Evolutionary conservation across 2,888 invertebrate genomes (phyloP).

Genomic region (Conchocele bisecta): DNA sequence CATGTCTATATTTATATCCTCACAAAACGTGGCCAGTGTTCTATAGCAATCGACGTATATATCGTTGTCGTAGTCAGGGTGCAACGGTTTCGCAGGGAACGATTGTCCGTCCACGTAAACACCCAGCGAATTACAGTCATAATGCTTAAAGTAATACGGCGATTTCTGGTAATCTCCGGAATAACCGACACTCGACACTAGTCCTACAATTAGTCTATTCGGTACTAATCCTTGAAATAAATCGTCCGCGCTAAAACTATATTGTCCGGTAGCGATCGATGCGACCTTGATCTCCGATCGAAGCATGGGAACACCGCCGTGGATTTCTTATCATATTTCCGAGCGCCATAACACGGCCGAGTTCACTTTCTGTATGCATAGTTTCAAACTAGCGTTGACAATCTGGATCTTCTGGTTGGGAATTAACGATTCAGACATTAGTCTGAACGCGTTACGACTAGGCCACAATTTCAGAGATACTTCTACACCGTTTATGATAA

Average conservation of each 20-base stretch:
- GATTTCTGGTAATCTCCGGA: slow-evolving; percentile 22
- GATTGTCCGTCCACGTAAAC: slow-evolving; percentile 24
- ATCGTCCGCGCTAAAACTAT: slow-evolving; percentile 28
- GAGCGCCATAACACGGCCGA: slow-evolving; percentile 34
- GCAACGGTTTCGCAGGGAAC: slow-evolving; percentile 18
- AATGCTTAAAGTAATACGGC: slow-evolving; percentile 36
- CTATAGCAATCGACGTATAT: slow-evolving; percentile 23
- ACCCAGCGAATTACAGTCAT: slow-evolving; percentile 28
- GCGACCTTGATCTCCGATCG: slow-evolving; percentile 29
- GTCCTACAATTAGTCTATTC: slow-evolving; percentile 11
- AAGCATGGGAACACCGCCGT: slow-evolving; percentile 42
- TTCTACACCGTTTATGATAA: no score
- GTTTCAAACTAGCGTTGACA: slow-evolving; percentile 35
- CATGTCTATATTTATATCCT: slow-evolving; percentile 8
- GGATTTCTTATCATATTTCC: slow-evolving; percentile 18
- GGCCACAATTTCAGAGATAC: slow-evolving; percentile 30
- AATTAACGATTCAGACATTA: slow-evolving; percentile 13
- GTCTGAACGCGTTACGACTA: slow-evolving; percentile 20
- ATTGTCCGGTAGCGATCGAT: slow-evolving; percentile 37
- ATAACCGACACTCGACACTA: slow-evolving; percentile 16
- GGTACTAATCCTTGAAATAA: slow-evolving; percentile 33
- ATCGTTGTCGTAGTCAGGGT: slow-evolving; percentile 14
- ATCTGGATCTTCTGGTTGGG: slow-evolving; percentile 26
- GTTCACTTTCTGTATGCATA: slow-evolving; percentile 41
- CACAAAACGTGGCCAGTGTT: slow-evolving; percentile 1